Evolutionary conservation across 92 coral and sea anemone species (phyloP).

Genomic region (Parazoanthus darwini): DNA sequence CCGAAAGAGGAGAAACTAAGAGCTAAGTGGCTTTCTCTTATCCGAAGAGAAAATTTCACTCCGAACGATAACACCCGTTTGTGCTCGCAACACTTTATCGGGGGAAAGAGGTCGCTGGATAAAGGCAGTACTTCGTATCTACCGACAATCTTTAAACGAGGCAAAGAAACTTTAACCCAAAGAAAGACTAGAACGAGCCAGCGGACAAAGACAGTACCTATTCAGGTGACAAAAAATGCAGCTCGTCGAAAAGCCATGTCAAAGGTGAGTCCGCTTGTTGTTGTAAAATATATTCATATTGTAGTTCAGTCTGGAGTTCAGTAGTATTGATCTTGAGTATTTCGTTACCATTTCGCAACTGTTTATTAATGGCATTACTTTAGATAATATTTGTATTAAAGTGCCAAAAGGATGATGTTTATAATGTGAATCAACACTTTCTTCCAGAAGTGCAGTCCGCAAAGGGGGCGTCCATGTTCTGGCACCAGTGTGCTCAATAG

Average conservation of each 20-base stretch:
- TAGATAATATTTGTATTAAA: background rate
- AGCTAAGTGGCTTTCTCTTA: background rate
- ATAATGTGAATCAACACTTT: background rate
- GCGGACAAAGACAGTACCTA: background rate
- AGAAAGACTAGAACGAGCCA: conserved; percentile 11
- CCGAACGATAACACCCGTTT: background rate
- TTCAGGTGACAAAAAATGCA: background rate
- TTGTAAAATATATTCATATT: too few species aligned
- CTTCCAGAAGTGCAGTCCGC: too few species aligned
- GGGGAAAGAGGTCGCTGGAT: background rate
- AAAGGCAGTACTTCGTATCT: background rate
- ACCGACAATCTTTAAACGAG: conserved; percentile 2
- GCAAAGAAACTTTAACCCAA: background rate
- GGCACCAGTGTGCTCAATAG: background rate
- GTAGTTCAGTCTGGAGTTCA: too few species aligned
- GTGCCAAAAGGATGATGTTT: background rate
- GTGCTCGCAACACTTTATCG: conserved; percentile 9
- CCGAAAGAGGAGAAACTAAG: background rate
- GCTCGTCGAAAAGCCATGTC: background rate
- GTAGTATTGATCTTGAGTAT: too few species aligned
- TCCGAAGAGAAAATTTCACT: conserved; percentile 1
- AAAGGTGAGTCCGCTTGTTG: background rate
- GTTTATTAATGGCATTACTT: background rate
- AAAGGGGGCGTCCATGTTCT: too few species aligned
- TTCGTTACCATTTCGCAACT: too few species aligned